phyloP scores from a whole-genome alignment of 2,888 invertebrate genomes.

The Zygogramma bicolorata region DNA sequence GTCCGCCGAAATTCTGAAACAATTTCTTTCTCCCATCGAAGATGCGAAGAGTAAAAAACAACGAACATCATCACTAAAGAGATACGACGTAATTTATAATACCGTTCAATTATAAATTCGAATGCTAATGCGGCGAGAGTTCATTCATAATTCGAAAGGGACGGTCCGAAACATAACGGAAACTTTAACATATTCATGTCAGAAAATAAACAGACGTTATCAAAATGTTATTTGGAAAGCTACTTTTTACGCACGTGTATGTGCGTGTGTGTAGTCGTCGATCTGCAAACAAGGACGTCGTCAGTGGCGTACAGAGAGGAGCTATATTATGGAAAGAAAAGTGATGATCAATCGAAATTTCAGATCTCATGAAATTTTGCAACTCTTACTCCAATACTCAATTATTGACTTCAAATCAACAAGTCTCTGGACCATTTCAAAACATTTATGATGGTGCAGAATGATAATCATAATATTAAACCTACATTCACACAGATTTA shows the following conservation, averaged over 20 bases:
- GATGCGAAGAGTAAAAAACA: not conserved
- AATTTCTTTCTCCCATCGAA: conserved; percentile 3
- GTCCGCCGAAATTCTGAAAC: conserved; percentile 2
- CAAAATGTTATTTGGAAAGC: conserved; percentile 45
- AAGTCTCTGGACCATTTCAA: too few species aligned
- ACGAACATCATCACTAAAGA: conserved; percentile 3
- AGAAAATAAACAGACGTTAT: conserved; percentile 28
- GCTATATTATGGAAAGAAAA: not conserved
- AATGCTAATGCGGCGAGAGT: conserved; percentile 25
- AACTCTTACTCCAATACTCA: too few species aligned
- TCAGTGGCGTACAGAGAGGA: not conserved
- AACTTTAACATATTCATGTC: conserved; percentile 28
- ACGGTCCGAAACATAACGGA: conserved; percentile 25
- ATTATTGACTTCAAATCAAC: too few species aligned
- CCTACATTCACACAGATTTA: too few species aligned
- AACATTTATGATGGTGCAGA: too few species aligned
- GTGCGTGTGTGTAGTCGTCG: conserved; percentile 28
- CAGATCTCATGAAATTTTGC: too few species aligned
- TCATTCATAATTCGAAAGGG: conserved; percentile 39
- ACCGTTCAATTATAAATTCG: conserved; percentile 31
- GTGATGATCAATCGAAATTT: too few species aligned
- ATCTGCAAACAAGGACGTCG: conserved; percentile 59
- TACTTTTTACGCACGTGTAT: conserved; percentile 52
- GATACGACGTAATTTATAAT: conserved; percentile 27
- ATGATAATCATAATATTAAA: too few species aligned